A percentile compares a stretch with the other conserved stretches of the same genome.
Conservation (phyloP, 2,888 invertebrate species). For the Glyphotaelius pellucidus region DNA sequence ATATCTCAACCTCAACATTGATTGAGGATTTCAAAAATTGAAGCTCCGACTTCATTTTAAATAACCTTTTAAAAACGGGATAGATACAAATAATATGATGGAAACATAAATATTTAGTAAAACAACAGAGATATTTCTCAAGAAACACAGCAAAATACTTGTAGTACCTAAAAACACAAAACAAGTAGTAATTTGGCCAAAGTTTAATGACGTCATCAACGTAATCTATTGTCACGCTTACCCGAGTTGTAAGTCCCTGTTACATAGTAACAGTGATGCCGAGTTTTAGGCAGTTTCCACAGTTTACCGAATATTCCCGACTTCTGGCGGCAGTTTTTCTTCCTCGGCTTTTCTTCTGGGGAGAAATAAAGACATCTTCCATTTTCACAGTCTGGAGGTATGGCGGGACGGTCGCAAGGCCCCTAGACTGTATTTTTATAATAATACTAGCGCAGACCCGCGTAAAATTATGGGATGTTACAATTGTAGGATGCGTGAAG, state of each 20-base stretch:
- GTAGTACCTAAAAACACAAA: background rate
- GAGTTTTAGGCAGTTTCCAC: background rate
- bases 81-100: too few relatives aligned
- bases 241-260: background rate
- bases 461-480: too few relatives aligned
- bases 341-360: background rate
- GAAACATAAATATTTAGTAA: too few relatives aligned
- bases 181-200: constrained; percentile 18
- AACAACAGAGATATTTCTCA: too few relatives aligned
- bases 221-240: constrained; percentile 17
- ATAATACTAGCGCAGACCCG: too few relatives aligned
- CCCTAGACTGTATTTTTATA: background rate
- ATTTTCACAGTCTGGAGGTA: constrained; percentile 33
- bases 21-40: too few relatives aligned
- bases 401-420: background rate
- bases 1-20: too few relatives aligned
- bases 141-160: too few relatives aligned
- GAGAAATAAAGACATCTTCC: constrained; percentile 14
- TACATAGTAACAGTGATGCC: background rate
- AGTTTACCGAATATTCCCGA: background rate
- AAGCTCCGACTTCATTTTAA: too few relatives aligned
- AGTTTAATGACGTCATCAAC: constrained; percentile 31
- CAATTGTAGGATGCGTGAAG: too few relatives aligned
- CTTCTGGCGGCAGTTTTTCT: constrained; percentile 33
- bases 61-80: too few relatives aligned